Base-by-base conservation (phyloP, 2,113 vertebrate genomes). In the Drymodes brunneopygia region DNA sequence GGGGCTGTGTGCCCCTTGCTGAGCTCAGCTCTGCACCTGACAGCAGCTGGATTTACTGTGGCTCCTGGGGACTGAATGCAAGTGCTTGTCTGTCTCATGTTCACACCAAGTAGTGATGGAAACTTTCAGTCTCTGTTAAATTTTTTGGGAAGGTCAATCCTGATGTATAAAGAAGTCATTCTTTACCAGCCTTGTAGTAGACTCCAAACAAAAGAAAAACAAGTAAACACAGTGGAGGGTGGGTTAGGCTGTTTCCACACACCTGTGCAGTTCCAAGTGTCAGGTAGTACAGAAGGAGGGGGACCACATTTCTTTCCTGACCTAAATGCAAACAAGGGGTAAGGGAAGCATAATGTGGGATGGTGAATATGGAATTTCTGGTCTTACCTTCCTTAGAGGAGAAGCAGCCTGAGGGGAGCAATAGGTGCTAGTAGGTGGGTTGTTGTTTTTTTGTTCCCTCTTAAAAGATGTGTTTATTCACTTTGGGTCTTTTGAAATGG, bases 1-100 rank as follows among this genome's bases (percentile, higher is more conserved):
- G 78, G 44, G 57, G 44, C 28, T 9, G 0, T 3, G 24, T 2
- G 5, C 5, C 36, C 36, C 42, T 90, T 0, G 1, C 66, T 74
- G 80, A 72, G 80, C 80, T 90, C 73, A 12, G 50, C 66, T 38
- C 44, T 81, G 64, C 17, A 5, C 9, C 69, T 79, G 81, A 42
- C 42, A 18, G 31, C 23, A 14, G 12, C 86, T 57, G 83, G 6
- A 60, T 8, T 50, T 25, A 2, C n/a, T 44, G 17, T 5, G 40
- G 5, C 64, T 81, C 36, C 20, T 77, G 1, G 4, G 74, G 20
- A 2, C 44, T 60, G 62, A 83, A 24, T 42, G 56, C 33, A 21
- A 23, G 35, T 11, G 25, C 58, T 72, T 75, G 31, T 86, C 60
- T 5, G 1, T 19, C 57, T 77, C 58, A 7, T 56, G 7, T 1